phyloP scores from a whole-genome alignment of 2,888 invertebrate species.

The Rhimphoctona megacephalus region DNA sequence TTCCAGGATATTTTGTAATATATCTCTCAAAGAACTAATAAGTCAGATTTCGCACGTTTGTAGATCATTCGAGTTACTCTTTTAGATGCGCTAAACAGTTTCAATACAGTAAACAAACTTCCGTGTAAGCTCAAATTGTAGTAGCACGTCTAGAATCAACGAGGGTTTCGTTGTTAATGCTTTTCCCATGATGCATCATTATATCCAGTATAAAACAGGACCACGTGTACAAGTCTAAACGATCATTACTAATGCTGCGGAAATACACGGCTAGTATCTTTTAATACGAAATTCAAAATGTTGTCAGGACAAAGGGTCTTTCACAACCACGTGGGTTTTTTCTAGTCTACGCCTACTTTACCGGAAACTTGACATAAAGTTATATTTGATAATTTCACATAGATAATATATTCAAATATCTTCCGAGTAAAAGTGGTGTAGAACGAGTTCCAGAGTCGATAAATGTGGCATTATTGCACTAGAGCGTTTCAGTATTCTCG shows the following conservation, averaged over 20 bases:
- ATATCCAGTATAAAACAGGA: too few relatives aligned
- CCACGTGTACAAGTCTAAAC: background rate
- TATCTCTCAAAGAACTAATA: too few relatives aligned
- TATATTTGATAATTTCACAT: background rate
- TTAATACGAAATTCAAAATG: background rate
- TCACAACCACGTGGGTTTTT: background rate
- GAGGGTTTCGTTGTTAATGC: too few relatives aligned
- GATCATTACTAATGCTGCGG: background rate
- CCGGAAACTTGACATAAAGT: background rate
- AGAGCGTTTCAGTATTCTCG: constrained; percentile 17
- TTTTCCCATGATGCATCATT: too few relatives aligned
- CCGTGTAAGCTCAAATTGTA: too few relatives aligned
- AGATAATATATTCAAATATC: background rate
- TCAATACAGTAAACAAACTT: background rate
- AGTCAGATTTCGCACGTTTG: background rate
- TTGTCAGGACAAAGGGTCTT: background rate
- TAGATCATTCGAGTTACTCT: background rate
- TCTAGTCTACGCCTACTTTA: background rate
- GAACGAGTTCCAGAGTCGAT: background rate
- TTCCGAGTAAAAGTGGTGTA: background rate
- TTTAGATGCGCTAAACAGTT: background rate
- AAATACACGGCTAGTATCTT: background rate
- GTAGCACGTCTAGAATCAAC: too few relatives aligned
- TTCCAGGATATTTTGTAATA: background rate
- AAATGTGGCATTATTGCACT: constrained; percentile 47